A percentile compares a stretch with the other conserved stretches of the same genome.
Conservation (phyloP, 2,113 vertebrate species). For the Periophthalmus modestus region DNA sequence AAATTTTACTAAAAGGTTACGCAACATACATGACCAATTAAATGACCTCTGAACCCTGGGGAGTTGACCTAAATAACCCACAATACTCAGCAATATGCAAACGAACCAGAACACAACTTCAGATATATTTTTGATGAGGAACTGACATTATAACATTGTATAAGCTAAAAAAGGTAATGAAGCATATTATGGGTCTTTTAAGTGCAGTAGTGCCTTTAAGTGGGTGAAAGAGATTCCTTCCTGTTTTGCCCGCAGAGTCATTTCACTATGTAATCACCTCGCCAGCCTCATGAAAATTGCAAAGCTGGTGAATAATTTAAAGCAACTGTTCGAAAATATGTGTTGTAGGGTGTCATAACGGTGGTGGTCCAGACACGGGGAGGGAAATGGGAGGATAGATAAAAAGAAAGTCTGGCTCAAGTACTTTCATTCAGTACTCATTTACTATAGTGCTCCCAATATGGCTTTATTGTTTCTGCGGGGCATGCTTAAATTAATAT, state of each 20-base stretch:
- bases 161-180: not conserved
- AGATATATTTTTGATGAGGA: not conserved
- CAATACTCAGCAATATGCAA: too few relatives aligned
- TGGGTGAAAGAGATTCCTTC: conserved; percentile 59
- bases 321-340: conserved; percentile 69
- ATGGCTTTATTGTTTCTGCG: conserved; percentile 51
- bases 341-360: conserved; percentile 66
- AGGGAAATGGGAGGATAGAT: conserved; percentile 43
- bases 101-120: not conserved
- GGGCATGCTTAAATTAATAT: conserved; percentile 46
- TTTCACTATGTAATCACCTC: conserved; percentile 77
- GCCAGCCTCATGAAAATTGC: conserved; percentile 73
- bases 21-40: too few relatives aligned
- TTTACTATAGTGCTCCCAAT: conserved; percentile 46
- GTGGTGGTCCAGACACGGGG: conserved; percentile 41
- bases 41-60: too few relatives aligned
- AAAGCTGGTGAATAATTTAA: conserved; percentile 76
- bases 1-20: too few relatives aligned
- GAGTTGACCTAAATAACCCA: too few relatives aligned
- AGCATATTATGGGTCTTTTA: not conserved
- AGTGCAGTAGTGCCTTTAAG: conserved; percentile 35
- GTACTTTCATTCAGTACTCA: conserved; percentile 52
- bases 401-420: conserved; percentile 51
- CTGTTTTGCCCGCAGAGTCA: conserved; percentile 69
- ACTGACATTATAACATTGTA: not conserved